Evolutionary conservation across 35 echinoderm and acorn worm species (phyloP), one percentile per base, ranked within the genome.

Genomic region (Patiria miniata): DNA sequence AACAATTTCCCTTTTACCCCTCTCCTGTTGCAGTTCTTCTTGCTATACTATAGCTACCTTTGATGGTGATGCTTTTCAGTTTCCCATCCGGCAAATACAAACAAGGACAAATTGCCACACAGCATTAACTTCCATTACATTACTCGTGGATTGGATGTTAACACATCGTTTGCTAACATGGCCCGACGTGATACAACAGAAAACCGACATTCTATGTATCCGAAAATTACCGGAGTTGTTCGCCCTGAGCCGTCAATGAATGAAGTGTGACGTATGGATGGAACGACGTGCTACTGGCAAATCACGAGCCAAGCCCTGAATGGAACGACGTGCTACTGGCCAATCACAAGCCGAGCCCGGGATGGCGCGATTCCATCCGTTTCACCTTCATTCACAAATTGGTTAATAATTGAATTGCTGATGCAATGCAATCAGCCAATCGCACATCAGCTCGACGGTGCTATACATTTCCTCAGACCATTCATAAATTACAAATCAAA

Each of bases 101-200:
- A 47, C 42, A 47, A 47, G 42, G 42, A 47, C 42, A 47, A 12
- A 47, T 47, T 47, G 42, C 42, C 12, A 47, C 42, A 47, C 42
- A 47, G 42, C 4, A 47, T 47, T 47, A 47, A 4, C 34, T 73
- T 23, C 65, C 65, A 34, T 36, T 32, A 26, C 14, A 73, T 73
- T 15, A 73, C 65, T 28, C 15, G 65, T 12, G 23, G 65, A 73
- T 1, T 73, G 12, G 65, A 73, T 73, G 65, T 73, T 73, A 73
- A 73, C 65, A 73, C 65, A 73, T 73, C 65, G 65, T 73, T 73
- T 73, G 65, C 65, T 73, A 73, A 73, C 65, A 73, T 32, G 34
- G 65, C 29, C 26, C 29, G 65, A 73, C 65, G 29, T 30, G 34
- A 14, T 34, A 30, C 19, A 26, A 18, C 65, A 32, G 26, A 30